phyloP scores from a whole-genome alignment of 1,140 invertebrate species.

The Lutraria rhynchaena region DNA sequence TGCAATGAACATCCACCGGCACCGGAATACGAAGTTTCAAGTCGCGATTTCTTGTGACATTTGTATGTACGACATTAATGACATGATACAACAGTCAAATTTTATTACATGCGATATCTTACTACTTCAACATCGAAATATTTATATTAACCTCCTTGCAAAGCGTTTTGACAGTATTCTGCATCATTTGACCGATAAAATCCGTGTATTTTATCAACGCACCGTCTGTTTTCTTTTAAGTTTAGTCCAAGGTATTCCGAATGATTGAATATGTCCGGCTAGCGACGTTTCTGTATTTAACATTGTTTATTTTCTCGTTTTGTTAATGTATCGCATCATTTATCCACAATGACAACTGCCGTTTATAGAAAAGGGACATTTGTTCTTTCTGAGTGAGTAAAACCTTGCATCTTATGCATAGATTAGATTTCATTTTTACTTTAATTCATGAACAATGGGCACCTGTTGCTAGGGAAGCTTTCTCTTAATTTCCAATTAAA shows the following conservation, averaged over 20 bases:
- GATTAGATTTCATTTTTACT: neutral
- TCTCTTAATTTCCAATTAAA: slow-evolving; percentile 6
- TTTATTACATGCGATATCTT: no score
- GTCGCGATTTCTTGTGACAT: no score
- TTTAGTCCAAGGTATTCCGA: slow-evolving; percentile 8
- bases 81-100: no score
- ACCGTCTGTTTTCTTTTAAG: neutral
- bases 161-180: slow-evolving; percentile 8
- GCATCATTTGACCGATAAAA: neutral
- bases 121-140: no score
- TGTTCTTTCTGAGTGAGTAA: slow-evolving; percentile 63
- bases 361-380: slow-evolving; percentile 63
- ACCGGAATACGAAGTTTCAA: no score
- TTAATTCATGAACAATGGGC: neutral
- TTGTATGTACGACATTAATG: no score
- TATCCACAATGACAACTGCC: slow-evolving; percentile 55
- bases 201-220: neutral
- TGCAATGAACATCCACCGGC: no score
- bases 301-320: neutral
- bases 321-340: slow-evolving; percentile 6
- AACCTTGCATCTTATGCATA: neutral
- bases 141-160: slow-evolving; percentile 10
- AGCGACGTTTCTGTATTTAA: slow-evolving; percentile 41
- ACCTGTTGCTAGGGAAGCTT: slow-evolving; percentile 61
- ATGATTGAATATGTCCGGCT: slow-evolving; percentile 42